A percentile compares a stretch with the other conserved stretches of the same genome.
phyloP scores from a whole-genome alignment of 2,113 vertebrate genomes.

The Paracanthobrama guichenoti region DNA sequence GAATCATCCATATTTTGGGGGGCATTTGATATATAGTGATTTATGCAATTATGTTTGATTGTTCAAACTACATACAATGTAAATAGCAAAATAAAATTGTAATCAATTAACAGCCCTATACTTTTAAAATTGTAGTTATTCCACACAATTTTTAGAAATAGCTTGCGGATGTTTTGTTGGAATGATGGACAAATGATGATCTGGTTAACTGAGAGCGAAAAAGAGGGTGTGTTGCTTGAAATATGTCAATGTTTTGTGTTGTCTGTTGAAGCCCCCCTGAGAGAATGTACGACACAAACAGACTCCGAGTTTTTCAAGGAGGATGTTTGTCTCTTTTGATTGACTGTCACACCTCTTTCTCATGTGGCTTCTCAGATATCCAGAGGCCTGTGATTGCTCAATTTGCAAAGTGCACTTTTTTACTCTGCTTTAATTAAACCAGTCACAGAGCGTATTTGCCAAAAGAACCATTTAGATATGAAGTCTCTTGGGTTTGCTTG shows the following conservation, averaged over 20 bases:
- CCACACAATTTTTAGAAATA: not conserved
- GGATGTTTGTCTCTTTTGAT: constrained; percentile 26
- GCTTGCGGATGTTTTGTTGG: not conserved
- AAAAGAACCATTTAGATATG: constrained; percentile 55
- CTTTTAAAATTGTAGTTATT: not conserved
- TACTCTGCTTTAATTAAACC: constrained; percentile 56
- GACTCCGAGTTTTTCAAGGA: not conserved
- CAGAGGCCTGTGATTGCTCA: constrained; percentile 49
- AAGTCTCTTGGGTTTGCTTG: constrained; percentile 36
- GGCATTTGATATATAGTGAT: not conserved
- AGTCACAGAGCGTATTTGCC: constrained; percentile 46
- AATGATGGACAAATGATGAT: constrained; percentile 2
- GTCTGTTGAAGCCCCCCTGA: constrained; percentile 11
- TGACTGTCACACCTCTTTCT: constrained; percentile 30
- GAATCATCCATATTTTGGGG: not conserved
- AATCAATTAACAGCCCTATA: not conserved
- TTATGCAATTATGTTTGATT: not conserved
- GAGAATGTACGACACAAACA: constrained; percentile 7
- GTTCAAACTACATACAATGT: not conserved
- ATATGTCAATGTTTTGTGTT: constrained; percentile 8
- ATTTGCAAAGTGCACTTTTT: constrained; percentile 54
- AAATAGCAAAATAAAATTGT: not conserved
- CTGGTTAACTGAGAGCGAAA: not conserved
- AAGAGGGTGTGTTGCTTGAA: not conserved
- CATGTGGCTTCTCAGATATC: constrained; percentile 12